These are phyloP conservation scores for Tinamus guttatus DNA, from an alignment of 2,113 vertebrate species.

Conservation along the genomic window DNA sequence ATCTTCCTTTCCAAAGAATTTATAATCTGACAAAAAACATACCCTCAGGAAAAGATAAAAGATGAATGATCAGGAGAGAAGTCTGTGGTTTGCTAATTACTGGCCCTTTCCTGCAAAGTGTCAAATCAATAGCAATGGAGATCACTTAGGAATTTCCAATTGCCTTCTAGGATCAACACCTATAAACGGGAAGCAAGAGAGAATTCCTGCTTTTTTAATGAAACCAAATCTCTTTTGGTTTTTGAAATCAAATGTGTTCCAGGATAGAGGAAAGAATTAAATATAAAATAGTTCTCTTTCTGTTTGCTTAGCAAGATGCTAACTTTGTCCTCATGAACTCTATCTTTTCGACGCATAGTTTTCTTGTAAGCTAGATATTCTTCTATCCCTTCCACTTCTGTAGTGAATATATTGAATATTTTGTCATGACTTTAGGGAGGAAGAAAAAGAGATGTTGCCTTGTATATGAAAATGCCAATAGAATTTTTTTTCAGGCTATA, in stretches of 20 bases:
- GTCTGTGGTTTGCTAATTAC: neutral
- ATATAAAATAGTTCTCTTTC: neutral
- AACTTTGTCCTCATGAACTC: neutral
- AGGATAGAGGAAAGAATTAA: neutral
- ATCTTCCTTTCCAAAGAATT: neutral
- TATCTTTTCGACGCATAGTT: neutral
- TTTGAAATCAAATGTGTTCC: neutral
- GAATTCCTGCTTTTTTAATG: neutral
- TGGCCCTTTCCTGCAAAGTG: neutral
- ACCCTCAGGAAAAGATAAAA: neutral
- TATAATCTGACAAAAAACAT: neutral
- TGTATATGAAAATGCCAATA: neutral
- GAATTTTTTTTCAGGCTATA: neutral
- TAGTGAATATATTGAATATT: neutral
- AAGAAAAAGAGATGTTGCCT: neutral
- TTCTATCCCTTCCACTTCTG: neutral
- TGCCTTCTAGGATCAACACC: neutral
- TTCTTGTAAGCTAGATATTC: slow-evolving; percentile 1
- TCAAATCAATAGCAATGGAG: neutral
- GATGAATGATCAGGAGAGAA: neutral
- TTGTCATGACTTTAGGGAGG: neutral
- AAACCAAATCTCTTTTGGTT: neutral
- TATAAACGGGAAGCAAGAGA: neutral
- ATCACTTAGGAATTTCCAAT: neutral
- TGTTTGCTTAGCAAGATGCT: neutral